Base-by-base conservation (phyloP, 2,888 invertebrate genomes). In the Pyrochroa serraticornis region DNA sequence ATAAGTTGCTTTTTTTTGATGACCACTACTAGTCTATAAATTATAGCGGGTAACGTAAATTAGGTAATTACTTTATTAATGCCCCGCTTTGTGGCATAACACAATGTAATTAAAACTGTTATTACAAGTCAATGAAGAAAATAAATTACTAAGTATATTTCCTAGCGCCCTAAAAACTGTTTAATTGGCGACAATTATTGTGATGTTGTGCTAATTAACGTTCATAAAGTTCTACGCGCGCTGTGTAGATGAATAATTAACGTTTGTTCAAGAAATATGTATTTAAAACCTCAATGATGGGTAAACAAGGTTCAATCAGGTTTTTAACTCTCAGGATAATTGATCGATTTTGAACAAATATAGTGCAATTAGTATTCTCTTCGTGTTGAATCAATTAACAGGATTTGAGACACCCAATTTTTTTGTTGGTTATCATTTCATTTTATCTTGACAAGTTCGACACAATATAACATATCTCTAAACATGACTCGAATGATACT, bases 171-270 rank as follows among this genome's bases (percentile, higher is more conserved):
- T 48, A 38, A 48, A 48, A 34, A 37, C 37, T 38, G 36, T 48
- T 48, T 61, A 63, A 60, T 64, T 67, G 60, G 64, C 54, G 62
- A 64, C 59, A 46, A 58, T 61, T 60, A 63, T 64, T 53, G 54
- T 53, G 58, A 44, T 55, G 60, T 45, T 63, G 55, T 51, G 53
- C 60, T 65, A 63, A 48, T 48, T 48, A 38, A 48, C 22, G 37
- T 38, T 48, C 48, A 48, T 48, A 38, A 48, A 48, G 9, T 38
- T 36, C 33, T 34, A 46, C 34, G 35, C 35, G 22, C 45, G 12
- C 6, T 43, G 13, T 31, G 31, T 1, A 32, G 9, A 35, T 46
- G 45, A 46, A 46, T 46, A 22, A 46, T 35, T 46, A 35, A 14
- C 22, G 34, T 46, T 46, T 33, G 45, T 46, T 46, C 35, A 46